Base-by-base conservation (phyloP, 2,113 vertebrate species). In the Myiagra hebetior region DNA sequence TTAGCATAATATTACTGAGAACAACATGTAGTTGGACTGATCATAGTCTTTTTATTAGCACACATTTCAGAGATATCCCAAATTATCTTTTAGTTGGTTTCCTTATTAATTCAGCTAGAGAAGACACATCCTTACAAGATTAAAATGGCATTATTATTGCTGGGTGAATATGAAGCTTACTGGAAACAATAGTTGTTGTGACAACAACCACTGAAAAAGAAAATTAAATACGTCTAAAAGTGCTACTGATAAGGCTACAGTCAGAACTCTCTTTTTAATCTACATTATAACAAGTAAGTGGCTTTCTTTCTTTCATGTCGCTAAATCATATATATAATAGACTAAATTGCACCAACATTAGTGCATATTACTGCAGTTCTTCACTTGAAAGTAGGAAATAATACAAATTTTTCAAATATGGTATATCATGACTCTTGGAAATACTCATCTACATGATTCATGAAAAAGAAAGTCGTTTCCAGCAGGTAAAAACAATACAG, bases 101-200 rank as follows among this genome's bases (percentile, higher is more conserved):
- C 75, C 95, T 97, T 97, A 96, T 97, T 97, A 97, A 96, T 97
- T 91, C 89, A 96, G 91, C 77, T 90, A 57, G 81, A 95, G 87
- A 97, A 96, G 89, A 96, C 76, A 93, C 39, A 95, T 75, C 76
- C 89, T 86, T 95, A 89, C 91, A 95, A 96, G 96, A 97, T 97
- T 93, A 97, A 94, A 97, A 96, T 20, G 67, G 86, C 69, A 94
- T 94, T 96, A 92, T 95, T 97, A 89, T 95, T 97, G 27, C 85
- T 93, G 90, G 33, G 52, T 95, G 87, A 77, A 94, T 97, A 97
- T 95, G 63, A 96, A 94, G 73, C 89, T 88, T 86, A 92, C 78
- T 97, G 82, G 70, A 93, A 96, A 97, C 95, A 94, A 97, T 96
- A 95, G 96, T 93, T 97, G 96, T 96, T 97, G 95, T 97, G 91